These are phyloP conservation scores for Alloplasta piceator DNA, from an alignment of 2,888 invertebrate species.

Conservation along the genomic window DNA sequence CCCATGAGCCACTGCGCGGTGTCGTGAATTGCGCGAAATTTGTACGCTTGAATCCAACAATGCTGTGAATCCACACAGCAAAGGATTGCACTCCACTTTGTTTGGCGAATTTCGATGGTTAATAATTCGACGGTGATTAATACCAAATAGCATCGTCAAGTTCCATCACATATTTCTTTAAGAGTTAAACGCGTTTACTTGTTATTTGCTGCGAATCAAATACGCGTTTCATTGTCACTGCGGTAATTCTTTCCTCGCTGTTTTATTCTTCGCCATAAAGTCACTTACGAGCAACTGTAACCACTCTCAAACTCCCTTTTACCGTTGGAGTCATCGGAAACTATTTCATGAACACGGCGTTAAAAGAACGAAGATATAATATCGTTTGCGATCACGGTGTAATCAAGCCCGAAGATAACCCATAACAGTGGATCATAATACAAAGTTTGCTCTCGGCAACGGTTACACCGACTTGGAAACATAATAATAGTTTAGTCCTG, in stretches of 20 bases:
- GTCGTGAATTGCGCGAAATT: too few species aligned
- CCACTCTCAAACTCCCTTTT: conserved; percentile 16
- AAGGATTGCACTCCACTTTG: too few species aligned
- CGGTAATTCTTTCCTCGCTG: neutral
- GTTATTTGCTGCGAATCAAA: neutral
- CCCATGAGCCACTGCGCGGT: too few species aligned
- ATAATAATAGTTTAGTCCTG: too few species aligned
- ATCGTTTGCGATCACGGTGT: conserved; percentile 44
- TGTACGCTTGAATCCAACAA: too few species aligned
- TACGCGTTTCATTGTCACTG: too few species aligned
- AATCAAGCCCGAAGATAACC: conserved; percentile 61
- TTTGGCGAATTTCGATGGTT: too few species aligned
- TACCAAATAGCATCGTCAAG: too few species aligned
- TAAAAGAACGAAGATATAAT: conserved; percentile 28
- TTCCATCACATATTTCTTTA: too few species aligned
- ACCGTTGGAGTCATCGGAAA: neutral
- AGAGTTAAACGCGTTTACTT: neutral
- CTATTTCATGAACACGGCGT: conserved; percentile 27
- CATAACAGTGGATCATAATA: conserved; percentile 75
- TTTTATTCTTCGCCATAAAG: conserved; percentile 14
- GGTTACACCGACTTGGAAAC: too few species aligned
- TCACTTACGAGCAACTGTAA: conserved; percentile 38
- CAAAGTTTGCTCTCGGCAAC: conserved; percentile 70
- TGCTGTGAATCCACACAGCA: too few species aligned
- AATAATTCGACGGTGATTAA: too few species aligned